Base-by-base conservation (phyloP, 2,888 invertebrate species). In the Drosophila gaucha region DNA sequence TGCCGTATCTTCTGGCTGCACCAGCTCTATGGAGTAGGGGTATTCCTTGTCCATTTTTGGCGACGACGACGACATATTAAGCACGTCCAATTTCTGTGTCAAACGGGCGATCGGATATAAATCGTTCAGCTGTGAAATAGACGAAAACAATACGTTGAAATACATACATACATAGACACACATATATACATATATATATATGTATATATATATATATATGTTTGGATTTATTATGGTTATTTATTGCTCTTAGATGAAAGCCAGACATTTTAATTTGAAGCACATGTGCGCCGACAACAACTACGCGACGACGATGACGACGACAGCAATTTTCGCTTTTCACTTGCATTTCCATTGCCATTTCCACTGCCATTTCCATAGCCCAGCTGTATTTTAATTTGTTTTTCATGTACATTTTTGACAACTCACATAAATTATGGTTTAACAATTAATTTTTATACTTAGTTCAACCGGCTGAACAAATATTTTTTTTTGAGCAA, bases 1-100 rank as follows among this genome's bases (percentile, higher is more conserved):
- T 2, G 93, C 92, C 1, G 90, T 90, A 80, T 95, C 95, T 51
- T 93, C 91, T 16, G 92, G 91, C 33, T 79, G 82, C 8, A 93
- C 84, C 1, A 91, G 85, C 39, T 92, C 91, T 39, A 93, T 90
- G 39, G 90, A 91, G 41, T 90, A 91, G 54, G 90, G 78, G 43
- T 80, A 78, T 47, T 90, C 86, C 54, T 85, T 58, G 2, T 60
- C 66, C 49, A 41, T 16, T 22, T 47, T 47, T 5, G 49, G 8
- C 6, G 62, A 14, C 20, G 66, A 8, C 18, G 74, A 63, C 18
- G 90, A 82, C 68, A 91, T 88, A 68, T 89, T 90, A 16, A 91
- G 71, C 36, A 86, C 82, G 64, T 85, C 90, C 91, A 91, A 89
- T 80, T 91, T 90, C 49, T 91, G 89, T 55, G 90, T 86, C 51